A percentile compares a stretch with the other conserved stretches of the same genome.
Conservation (phyloP, 2,888 invertebrate genomes). For the Lagria hirta region DNA sequence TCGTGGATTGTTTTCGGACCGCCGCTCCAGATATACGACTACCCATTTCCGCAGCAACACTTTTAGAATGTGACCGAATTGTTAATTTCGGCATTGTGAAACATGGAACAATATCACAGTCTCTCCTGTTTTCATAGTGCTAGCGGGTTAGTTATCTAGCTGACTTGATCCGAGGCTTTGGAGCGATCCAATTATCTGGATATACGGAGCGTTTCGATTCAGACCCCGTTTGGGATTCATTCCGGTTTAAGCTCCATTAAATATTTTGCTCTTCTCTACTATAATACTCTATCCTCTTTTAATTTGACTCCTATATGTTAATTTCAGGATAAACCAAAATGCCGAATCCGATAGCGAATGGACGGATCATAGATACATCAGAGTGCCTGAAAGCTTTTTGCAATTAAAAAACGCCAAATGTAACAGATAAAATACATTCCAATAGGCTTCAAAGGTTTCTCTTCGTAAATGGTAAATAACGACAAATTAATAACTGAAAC, state of each 20-base stretch:
- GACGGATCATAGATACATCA: slow-evolving; percentile 15
- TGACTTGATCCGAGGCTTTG: slow-evolving; percentile 53
- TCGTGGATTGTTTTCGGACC: slow-evolving; percentile 52
- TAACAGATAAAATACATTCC: no score
- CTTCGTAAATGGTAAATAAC: no score
- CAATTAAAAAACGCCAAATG: no score
- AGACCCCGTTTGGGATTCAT: slow-evolving; percentile 51
- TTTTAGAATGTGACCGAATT: slow-evolving; percentile 43
- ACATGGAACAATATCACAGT: slow-evolving; percentile 39
- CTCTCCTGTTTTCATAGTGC: slow-evolving; percentile 46
- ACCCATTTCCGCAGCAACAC: slow-evolving; percentile 44
- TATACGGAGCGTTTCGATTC: slow-evolving; percentile 54
- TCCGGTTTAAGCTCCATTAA: slow-evolving; percentile 45
- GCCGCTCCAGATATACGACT: slow-evolving; percentile 47
- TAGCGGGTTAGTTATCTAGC: slow-evolving; percentile 53
- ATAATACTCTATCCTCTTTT: slow-evolving; percentile 32
- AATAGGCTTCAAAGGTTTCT: no score
- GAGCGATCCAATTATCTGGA: slow-evolving; percentile 54
- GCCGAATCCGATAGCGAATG: slow-evolving; percentile 9
- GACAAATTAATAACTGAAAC: no score
- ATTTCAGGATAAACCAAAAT: slow-evolving; percentile 21
- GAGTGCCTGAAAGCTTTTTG: slow-evolving; percentile 20
- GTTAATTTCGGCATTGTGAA: slow-evolving; percentile 34
- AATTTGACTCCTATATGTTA: slow-evolving; percentile 31
- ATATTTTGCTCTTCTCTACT: slow-evolving; percentile 37